Evolutionary conservation across 2,888 invertebrate genomes (phyloP).

Genomic region (Plagodis dolabraria): DNA sequence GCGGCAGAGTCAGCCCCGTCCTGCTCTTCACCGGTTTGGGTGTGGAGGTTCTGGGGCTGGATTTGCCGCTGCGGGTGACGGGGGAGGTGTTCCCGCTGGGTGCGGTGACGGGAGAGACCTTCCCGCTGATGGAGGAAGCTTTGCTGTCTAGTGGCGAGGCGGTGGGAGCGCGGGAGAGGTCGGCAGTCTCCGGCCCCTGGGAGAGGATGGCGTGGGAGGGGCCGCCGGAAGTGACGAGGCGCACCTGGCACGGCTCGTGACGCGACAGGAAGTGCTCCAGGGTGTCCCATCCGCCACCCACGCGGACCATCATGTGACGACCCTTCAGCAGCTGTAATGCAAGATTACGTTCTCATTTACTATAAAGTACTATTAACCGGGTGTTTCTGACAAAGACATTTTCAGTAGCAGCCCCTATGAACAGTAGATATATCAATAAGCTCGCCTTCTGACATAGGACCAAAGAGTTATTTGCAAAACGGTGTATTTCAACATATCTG

Average conservation of each 20-base stretch:
- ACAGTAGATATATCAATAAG: too few species aligned
- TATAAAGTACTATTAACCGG: background rate
- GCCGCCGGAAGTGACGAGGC: constrained; percentile 78
- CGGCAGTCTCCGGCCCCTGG: constrained; percentile 38
- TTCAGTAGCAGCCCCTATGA: too few species aligned
- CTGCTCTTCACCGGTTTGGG: constrained; percentile 49
- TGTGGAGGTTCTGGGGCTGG: constrained; percentile 62
- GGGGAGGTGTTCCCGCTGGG: constrained; percentile 37
- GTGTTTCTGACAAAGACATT: too few species aligned
- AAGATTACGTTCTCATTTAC: background rate
- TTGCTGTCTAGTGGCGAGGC: constrained; percentile 29
- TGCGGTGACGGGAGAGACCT: constrained; percentile 45
- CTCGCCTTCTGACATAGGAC: too few species aligned
- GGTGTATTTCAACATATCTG: too few species aligned
- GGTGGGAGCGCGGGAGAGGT: constrained; percentile 49
- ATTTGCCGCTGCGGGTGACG: constrained; percentile 53
- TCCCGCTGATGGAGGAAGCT: constrained; percentile 54
- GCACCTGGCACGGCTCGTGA: constrained; percentile 94
- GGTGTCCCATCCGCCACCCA: constrained; percentile 97
- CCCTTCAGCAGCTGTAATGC: constrained; percentile 91
- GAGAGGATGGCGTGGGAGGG: constrained; percentile 32
- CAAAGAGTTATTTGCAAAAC: too few species aligned
- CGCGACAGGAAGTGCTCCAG: constrained; percentile 95
- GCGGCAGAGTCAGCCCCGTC: constrained; percentile 64
- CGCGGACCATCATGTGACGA: constrained; percentile 97